These are phyloP conservation scores for Meleagris gallopavo DNA, from an alignment of 2,113 vertebrate species.

Conservation along the genomic window DNA sequence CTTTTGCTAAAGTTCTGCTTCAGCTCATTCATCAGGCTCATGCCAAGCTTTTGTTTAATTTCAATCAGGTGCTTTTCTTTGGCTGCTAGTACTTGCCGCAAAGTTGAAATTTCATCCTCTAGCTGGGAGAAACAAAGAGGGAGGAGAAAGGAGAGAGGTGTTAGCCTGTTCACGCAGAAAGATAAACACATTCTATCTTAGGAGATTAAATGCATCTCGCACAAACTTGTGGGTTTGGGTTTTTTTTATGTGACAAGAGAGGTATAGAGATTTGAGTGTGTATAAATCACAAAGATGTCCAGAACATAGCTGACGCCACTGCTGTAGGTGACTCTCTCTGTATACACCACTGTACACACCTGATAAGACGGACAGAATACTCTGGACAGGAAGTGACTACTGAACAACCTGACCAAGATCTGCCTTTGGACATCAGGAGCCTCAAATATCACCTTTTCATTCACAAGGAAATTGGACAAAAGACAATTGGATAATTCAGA, in stretches of 20 bases:
- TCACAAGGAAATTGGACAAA: not conserved
- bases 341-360: not conserved
- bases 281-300: not conserved
- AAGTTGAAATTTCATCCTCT: constrained; percentile 94
- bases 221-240: not conserved
- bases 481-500: not conserved
- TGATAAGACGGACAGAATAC: not conserved
- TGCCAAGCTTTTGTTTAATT: constrained; percentile 92
- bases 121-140: constrained; percentile 76
- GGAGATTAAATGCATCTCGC: not conserved
- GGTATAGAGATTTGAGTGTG: not conserved
- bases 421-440: not conserved
- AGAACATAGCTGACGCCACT: not conserved
- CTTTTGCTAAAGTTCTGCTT: constrained; percentile 92
- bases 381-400: not conserved
- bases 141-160: not conserved
- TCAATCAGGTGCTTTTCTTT: constrained; percentile 94
- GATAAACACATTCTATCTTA: not conserved
- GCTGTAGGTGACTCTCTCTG: not conserved
- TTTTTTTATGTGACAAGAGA: not conserved
- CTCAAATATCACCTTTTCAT: not conserved
- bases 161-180: not conserved
- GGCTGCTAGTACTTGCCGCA: constrained; percentile 91
- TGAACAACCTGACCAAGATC: not conserved
- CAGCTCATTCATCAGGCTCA: constrained; percentile 89